Conservation (phyloP, 2,797 vertebrate species). For the Ctenosaura bakeri region DNA sequence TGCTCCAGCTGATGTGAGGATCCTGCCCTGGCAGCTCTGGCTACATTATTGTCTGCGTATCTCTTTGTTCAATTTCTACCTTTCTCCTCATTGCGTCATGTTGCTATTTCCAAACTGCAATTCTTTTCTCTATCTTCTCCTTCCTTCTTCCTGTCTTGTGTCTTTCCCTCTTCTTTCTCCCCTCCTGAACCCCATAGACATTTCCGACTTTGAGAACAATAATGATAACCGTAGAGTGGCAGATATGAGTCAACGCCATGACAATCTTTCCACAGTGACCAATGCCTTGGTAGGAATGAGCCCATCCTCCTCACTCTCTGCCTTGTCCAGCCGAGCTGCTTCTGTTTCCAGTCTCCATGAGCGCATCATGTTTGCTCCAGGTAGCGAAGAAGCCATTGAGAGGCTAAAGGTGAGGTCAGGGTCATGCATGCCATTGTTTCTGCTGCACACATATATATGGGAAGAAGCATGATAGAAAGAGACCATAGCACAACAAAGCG, state of each 20-base stretch:
- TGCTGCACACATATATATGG: background rate
- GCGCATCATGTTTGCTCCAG: slow-evolving; percentile 95
- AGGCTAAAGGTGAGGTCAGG: slow-evolving; percentile 90
- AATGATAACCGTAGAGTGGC: slow-evolving; percentile 81
- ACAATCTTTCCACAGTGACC: slow-evolving; percentile 99
- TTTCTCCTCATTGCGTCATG: slow-evolving; percentile 46
- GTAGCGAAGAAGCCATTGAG: slow-evolving; percentile 96
- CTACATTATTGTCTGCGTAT: slow-evolving; percentile 45
- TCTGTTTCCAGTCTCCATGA: slow-evolving; percentile 96
- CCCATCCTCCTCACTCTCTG: slow-evolving; percentile 94
- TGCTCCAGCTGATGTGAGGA: slow-evolving; percentile 27
- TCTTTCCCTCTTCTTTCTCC: slow-evolving; percentile 62
- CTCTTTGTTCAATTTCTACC: slow-evolving; percentile 45
- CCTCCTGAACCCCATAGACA: slow-evolving; percentile 81
- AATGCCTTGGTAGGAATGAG: slow-evolving; percentile 96
- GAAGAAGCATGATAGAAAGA: background rate
- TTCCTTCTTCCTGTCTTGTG: slow-evolving; percentile 66
- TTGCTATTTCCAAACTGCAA: slow-evolving; percentile 77
- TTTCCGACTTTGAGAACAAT: slow-evolving; percentile 92
- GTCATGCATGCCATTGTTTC: background rate
- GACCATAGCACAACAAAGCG: background rate
- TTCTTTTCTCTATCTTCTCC: slow-evolving; percentile 80
- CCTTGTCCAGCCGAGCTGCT: slow-evolving; percentile 93
- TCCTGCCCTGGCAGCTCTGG: slow-evolving; percentile 35
- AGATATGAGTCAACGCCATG: slow-evolving; percentile 88